Conservation (phyloP, 2,113 vertebrate genomes). For the Hippocampus zosterae region DNA sequence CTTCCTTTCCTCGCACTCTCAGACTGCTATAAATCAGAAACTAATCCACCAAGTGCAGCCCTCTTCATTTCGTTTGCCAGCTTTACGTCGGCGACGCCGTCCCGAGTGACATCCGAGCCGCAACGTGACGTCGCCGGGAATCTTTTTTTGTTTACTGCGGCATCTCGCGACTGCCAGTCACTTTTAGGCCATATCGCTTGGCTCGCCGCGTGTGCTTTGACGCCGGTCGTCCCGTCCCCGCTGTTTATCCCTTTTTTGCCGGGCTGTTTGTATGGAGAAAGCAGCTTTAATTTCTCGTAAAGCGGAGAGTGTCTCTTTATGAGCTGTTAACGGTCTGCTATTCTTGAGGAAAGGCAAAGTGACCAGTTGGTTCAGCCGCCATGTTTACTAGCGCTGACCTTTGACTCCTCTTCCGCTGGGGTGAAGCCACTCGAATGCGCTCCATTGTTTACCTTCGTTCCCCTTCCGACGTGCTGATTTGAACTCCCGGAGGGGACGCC, state of each 20-base stretch:
- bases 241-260: conserved; percentile 16
- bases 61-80: conserved; percentile 67
- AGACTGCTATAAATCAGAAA: conserved; percentile 24
- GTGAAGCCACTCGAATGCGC: conserved; percentile 21
- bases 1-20: not conserved
- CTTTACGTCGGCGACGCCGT: conserved; percentile 54
- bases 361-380: conserved; percentile 55
- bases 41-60: conserved; percentile 68
- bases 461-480: conserved; percentile 13
- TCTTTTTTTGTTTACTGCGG: not conserved
- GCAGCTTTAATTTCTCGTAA: conserved; percentile 54
- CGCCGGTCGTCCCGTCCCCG: not conserved
- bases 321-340: conserved; percentile 71
- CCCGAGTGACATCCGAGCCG: conserved; percentile 68
- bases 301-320: conserved; percentile 59
- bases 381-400: conserved; percentile 62
- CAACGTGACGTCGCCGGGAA: conserved; percentile 17
- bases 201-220: not conserved
- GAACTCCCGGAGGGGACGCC: not conserved
- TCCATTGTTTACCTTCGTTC: conserved; percentile 36
- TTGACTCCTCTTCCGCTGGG: conserved; percentile 45
- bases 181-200: not conserved
- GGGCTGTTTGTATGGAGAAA: conserved; percentile 51
- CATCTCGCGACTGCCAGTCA: not conserved
- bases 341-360: conserved; percentile 62